These are phyloP conservation scores for Eolophus roseicapilla DNA, from an alignment of 2,113 vertebrate genomes.

Conservation along the genomic window DNA sequence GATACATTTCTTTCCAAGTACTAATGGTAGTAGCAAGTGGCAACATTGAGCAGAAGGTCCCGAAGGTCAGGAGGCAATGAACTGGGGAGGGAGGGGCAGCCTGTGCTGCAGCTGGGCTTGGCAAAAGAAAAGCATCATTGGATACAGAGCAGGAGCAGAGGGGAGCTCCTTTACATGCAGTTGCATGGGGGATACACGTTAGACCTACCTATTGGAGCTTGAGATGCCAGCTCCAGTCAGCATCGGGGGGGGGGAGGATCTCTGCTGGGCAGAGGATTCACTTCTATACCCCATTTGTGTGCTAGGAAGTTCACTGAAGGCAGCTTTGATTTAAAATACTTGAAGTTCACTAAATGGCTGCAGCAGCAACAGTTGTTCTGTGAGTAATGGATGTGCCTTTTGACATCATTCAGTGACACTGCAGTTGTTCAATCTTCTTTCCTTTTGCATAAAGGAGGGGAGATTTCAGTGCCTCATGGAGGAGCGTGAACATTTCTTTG, in stretches of 20 bases:
- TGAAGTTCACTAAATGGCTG: background rate
- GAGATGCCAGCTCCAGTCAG: background rate
- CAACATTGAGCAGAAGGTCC: background rate
- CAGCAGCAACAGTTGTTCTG: background rate
- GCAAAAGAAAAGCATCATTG: background rate
- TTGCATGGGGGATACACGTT: background rate
- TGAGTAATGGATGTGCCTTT: background rate
- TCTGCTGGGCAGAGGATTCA: background rate
- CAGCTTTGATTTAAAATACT: background rate
- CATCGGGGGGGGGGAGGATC: background rate
- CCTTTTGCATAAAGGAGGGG: background rate
- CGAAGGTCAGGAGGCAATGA: background rate
- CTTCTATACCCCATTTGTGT: background rate
- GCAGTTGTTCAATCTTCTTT: background rate
- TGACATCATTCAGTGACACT: background rate
- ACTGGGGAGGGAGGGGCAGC: background rate
- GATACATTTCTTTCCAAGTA: background rate
- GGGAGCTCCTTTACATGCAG: background rate
- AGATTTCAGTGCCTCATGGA: background rate
- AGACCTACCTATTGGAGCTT: background rate
- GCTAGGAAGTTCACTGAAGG: background rate
- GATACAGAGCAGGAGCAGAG: background rate
- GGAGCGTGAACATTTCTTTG: constrained; percentile 7
- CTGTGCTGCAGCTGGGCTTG: background rate
- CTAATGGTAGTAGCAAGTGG: background rate